These are phyloP conservation scores for Drosophila kanapiae DNA, from an alignment of 1,140 invertebrate genomes.

Conservation along the genomic window DNA sequence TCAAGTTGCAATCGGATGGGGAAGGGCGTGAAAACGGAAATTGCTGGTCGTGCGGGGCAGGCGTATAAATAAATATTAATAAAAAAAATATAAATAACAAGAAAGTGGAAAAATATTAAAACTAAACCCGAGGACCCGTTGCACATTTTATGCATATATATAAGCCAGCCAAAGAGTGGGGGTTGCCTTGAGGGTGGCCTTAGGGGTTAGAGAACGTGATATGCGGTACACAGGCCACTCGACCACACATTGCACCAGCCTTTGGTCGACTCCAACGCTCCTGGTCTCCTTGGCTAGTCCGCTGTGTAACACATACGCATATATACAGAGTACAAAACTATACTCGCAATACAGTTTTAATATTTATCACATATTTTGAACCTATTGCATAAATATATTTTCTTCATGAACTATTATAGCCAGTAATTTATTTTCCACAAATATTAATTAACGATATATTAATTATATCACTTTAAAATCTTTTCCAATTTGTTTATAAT, in stretches of 20 bases:
- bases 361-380: background rate
- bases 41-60: constrained; percentile 1
- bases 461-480: too few relatives aligned
- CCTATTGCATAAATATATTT: background rate
- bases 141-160: constrained; percentile 79
- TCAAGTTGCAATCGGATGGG: constrained; percentile 30
- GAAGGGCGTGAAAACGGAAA: constrained; percentile 9
- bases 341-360: background rate
- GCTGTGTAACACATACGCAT: constrained; percentile 32
- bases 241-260: constrained; percentile 28
- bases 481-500: too few relatives aligned
- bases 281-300: constrained; percentile 9
- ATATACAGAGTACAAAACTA: background rate
- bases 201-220: constrained; percentile 6
- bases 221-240: background rate
- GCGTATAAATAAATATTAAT: constrained; percentile 36
- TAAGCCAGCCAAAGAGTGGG: constrained; percentile 20
- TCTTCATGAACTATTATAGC: background rate
- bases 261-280: constrained; percentile 1
- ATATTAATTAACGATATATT: too few relatives aligned
- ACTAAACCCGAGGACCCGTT: constrained; percentile 34
- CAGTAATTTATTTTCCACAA: too few relatives aligned
- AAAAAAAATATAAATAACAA: constrained; percentile 25
- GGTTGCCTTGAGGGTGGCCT: constrained; percentile 4
- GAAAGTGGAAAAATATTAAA: constrained; percentile 36